A percentile compares a stretch with the other conserved stretches of the same genome.
Evolutionary conservation across 2,888 invertebrate species (phyloP).

Genomic region (Drosophila rellima): DNA sequence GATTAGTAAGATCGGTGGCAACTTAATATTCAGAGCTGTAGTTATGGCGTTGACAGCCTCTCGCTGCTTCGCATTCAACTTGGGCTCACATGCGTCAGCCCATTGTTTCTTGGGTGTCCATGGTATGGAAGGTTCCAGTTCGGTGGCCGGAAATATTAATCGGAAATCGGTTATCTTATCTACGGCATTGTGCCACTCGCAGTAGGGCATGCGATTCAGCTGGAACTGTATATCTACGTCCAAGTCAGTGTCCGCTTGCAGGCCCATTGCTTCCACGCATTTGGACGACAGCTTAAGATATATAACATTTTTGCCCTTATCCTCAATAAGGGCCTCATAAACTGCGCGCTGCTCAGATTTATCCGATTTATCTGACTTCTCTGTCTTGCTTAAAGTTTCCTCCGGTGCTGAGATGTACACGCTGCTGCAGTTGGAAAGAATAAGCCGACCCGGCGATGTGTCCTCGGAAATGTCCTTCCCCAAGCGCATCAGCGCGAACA

Average conservation of each 20-base stretch:
- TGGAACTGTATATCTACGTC: conserved; percentile 92
- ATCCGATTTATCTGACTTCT: conserved; percentile 44
- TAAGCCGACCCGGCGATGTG: conserved; percentile 92
- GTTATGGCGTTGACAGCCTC: conserved; percentile 93
- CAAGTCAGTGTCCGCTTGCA: conserved; percentile 89
- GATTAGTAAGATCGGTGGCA: conserved; percentile 91
- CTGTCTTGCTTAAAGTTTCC: conserved; percentile 60
- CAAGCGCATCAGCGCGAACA: conserved; percentile 91
- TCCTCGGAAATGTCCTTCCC: conserved; percentile 93
- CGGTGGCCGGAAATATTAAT: conserved; percentile 90
- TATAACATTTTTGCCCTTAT: conserved; percentile 92
- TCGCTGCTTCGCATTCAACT: conserved; percentile 91
- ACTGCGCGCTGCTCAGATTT: conserved; percentile 85
- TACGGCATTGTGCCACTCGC: conserved; percentile 94
- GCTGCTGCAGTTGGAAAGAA: conserved; percentile 91
- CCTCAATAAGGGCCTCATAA: conserved; percentile 92
- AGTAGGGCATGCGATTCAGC: conserved; percentile 91
- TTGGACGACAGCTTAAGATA: conserved; percentile 90
- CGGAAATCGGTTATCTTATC: conserved; percentile 91
- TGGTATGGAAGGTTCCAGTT: conserved; percentile 88
- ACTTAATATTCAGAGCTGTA: conserved; percentile 87
- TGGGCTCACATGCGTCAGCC: conserved; percentile 88
- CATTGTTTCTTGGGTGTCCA: conserved; percentile 90
- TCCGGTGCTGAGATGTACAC: conserved; percentile 88
- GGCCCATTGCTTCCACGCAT: conserved; percentile 88